Evolutionary conservation across 2,113 vertebrate species (phyloP).

Genomic region (Plestiodon gilberti): DNA sequence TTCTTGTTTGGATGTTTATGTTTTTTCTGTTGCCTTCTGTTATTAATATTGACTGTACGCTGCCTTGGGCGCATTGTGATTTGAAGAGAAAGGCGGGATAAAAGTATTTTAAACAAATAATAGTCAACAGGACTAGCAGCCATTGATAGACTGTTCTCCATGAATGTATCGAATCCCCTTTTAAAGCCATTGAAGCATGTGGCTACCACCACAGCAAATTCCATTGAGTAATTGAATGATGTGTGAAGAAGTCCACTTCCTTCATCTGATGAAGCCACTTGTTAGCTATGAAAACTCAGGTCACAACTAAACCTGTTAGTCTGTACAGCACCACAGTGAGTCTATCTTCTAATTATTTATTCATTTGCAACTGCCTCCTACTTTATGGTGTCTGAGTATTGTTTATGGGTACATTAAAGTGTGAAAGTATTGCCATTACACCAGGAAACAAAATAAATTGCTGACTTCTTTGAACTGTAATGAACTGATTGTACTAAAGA

Average conservation of each 20-base stretch:
- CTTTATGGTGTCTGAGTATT: neutral
- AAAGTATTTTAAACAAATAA: too few species aligned
- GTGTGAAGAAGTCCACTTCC: neutral
- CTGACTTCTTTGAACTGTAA: neutral
- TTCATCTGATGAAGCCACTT: neutral
- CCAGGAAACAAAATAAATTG: neutral
- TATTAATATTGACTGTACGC: too few species aligned
- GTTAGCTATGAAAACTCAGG: neutral
- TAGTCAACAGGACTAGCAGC: too few species aligned
- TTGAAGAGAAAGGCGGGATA: too few species aligned
- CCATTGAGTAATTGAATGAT: too few species aligned
- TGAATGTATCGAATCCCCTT: too few species aligned
- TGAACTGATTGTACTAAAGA: neutral
- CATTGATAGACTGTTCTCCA: too few species aligned
- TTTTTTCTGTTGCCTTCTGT: too few species aligned
- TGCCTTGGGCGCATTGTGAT: too few species aligned
- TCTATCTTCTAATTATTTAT: neutral
- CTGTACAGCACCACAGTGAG: neutral
- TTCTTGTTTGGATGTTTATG: too few species aligned
- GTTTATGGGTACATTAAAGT: neutral
- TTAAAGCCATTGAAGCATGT: too few species aligned
- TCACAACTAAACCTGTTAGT: neutral
- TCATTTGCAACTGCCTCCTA: neutral
- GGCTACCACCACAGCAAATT: too few species aligned
- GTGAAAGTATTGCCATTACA: neutral